Percentiles rank a stretch among this genome's conserved stretches.
Evolutionary conservation across 2,113 vertebrate genomes (phyloP).

Genomic region (Sebastes schlegelii): DNA sequence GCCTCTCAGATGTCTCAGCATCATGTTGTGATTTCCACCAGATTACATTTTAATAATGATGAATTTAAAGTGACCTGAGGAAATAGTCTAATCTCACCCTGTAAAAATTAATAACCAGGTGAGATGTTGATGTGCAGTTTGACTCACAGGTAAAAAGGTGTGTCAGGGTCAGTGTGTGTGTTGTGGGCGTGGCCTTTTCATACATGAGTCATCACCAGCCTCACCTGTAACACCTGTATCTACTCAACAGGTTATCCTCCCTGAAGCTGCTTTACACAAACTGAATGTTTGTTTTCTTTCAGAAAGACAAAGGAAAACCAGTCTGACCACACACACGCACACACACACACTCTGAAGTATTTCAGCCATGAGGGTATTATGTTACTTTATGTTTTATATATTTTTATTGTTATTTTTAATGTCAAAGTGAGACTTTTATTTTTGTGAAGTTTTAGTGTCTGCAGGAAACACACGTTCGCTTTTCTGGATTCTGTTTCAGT

Average conservation of each 20-base stretch:
- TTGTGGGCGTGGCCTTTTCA: background rate
- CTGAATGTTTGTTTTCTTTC: background rate
- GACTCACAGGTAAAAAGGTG: background rate
- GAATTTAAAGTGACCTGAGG: background rate
- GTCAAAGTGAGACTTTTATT: constrained; percentile 6
- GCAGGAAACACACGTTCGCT: background rate
- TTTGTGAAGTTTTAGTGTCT: background rate
- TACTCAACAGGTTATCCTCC: background rate
- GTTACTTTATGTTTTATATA: constrained; percentile 10
- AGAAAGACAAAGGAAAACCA: background rate
- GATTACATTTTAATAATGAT: background rate
- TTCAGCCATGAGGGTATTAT: constrained; percentile 50
- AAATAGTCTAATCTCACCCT: background rate
- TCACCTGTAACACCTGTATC: background rate
- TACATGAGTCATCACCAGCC: background rate
- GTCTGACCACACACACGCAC: background rate
- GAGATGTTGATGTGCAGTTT: background rate
- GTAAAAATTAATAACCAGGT: background rate
- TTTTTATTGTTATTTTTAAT: constrained; percentile 17
- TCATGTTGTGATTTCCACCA: background rate
- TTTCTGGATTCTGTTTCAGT: background rate
- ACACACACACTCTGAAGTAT: constrained; percentile 29
- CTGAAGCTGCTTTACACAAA: constrained; percentile 15
- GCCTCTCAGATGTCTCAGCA: no score
- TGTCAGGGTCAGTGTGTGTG: background rate